These are phyloP conservation scores for Cataglyphis hispanica DNA, from an alignment of 1,140 invertebrate genomes.

Conservation along the genomic window DNA sequence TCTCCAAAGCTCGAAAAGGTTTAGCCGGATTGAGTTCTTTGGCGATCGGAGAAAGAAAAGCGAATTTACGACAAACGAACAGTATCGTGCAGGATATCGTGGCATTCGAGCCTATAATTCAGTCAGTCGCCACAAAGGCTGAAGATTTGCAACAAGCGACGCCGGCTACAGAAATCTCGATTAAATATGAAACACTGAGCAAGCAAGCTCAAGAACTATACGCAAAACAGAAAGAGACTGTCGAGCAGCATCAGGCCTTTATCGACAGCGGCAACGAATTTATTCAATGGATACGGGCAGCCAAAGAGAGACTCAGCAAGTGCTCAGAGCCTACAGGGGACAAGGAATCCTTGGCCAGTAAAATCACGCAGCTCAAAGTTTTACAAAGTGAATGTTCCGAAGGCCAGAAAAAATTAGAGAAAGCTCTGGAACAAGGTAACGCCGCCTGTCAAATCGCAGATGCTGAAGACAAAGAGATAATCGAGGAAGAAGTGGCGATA, in stretches of 20 bases:
- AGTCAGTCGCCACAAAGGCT: constrained; percentile 96
- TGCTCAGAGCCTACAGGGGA: constrained; percentile 98
- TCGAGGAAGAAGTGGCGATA: constrained; percentile 95
- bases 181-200: constrained; percentile 95
- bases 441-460: constrained; percentile 93
- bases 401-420: constrained; percentile 93
- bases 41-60: constrained; percentile 94
- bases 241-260: constrained; percentile 95
- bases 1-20: constrained; percentile 92
- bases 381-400: constrained; percentile 93
- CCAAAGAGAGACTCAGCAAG: constrained; percentile 96
- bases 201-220: constrained; percentile 96
- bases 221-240: constrained; percentile 96
- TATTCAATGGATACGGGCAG: constrained; percentile 95
- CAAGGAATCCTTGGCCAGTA: constrained; percentile 94
- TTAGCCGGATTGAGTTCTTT: constrained; percentile 92
- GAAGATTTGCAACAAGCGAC: constrained; percentile 95
- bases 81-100: constrained; percentile 98
- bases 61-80: constrained; percentile 95
- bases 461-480: constrained; percentile 95
- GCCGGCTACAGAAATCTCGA: constrained; percentile 95
- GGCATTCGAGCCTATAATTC: constrained; percentile 97
- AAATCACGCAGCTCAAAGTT: constrained; percentile 94
- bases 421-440: constrained; percentile 93
- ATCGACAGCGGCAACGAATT: constrained; percentile 97